Percentiles rank a stretch among this genome's conserved stretches.
These are phyloP conservation scores for Dascyllus trimaculatus DNA, from an alignment of 2,113 vertebrate genomes.

Conservation along the genomic window DNA sequence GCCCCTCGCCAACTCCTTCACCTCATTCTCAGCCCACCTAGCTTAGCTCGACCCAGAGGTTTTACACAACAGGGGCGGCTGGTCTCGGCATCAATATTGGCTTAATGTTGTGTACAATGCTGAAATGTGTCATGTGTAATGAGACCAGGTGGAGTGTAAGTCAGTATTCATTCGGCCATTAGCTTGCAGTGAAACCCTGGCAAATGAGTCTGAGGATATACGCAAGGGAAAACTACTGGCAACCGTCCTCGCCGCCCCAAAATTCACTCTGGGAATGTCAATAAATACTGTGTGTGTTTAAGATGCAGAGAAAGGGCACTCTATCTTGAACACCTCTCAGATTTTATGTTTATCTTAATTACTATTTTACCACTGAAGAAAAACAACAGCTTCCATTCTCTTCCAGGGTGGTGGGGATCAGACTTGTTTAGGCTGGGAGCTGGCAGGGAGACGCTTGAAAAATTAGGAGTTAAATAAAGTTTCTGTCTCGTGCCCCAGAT, in stretches of 20 bases:
- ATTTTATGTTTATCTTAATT: constrained; percentile 54
- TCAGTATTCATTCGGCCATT: constrained; percentile 57
- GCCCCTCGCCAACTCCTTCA: constrained; percentile 57
- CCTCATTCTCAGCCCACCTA: constrained; percentile 56
- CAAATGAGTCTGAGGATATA: constrained; percentile 39
- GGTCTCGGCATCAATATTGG: constrained; percentile 60
- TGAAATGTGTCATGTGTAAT: constrained; percentile 60
- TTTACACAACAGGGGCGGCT: constrained; percentile 23
- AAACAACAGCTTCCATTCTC: constrained; percentile 20
- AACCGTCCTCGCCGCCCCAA: neutral
- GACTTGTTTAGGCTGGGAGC: constrained; percentile 16
- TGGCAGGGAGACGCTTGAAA: neutral
- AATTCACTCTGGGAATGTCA: constrained; percentile 14
- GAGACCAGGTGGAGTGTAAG: constrained; percentile 63
- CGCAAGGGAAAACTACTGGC: constrained; percentile 3
- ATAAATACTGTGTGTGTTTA: constrained; percentile 22
- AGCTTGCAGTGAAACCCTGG: constrained; percentile 26
- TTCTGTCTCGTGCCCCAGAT: constrained; percentile 35
- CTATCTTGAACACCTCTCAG: constrained; percentile 5
- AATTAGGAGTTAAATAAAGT: constrained; percentile 29
- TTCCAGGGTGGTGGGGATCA: constrained; percentile 24
- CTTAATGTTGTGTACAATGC: constrained; percentile 71
- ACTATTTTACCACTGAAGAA: constrained; percentile 35
- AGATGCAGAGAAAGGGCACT: constrained; percentile 36
- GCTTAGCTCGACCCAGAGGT: constrained; percentile 38